Conservation (phyloP, 1,140 invertebrate species). For the Macrostomum lignano region DNA sequence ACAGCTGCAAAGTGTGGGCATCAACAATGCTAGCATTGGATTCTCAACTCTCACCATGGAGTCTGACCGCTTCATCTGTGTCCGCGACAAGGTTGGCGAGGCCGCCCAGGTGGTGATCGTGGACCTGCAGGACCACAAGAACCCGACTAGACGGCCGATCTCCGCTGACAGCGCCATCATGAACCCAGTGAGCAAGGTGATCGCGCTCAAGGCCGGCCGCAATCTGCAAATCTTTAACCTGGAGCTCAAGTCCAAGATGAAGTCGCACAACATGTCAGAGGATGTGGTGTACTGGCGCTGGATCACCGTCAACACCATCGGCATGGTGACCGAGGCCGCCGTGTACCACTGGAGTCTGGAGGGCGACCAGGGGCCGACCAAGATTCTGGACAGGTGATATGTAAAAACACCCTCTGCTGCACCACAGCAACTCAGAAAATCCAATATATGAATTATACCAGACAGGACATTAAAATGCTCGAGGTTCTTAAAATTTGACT, state of each 20-base stretch:
- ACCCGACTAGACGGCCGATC: conserved; percentile 80
- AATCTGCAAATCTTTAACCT: conserved; percentile 99
- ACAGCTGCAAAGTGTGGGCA: conserved; percentile 87
- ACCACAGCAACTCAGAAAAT: too few species aligned
- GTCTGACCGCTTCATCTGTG: conserved; percentile 97
- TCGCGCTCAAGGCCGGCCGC: conserved; percentile 70
- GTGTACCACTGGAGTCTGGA: conserved; percentile 99
- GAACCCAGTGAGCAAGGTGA: conserved; percentile 94
- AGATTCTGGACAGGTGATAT: too few species aligned
- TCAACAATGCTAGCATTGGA: conserved; percentile 81
- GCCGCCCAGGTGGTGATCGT: conserved; percentile 86
- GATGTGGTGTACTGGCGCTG: conserved; percentile 99
- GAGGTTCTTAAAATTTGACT: too few species aligned
- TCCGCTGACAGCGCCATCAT: conserved; percentile 98
- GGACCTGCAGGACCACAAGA: conserved; percentile 75
- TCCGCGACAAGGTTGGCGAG: conserved; percentile 88
- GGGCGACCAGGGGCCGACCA: too few species aligned
- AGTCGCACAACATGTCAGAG: conserved; percentile 85
- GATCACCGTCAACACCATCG: conserved; percentile 87
- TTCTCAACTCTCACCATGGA: conserved; percentile 99
- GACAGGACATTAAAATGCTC: too few species aligned
- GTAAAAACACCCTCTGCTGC: too few species aligned
- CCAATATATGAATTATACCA: too few species aligned
- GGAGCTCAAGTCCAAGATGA: conserved; percentile 99
- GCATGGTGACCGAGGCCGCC: conserved; percentile 77